Evolutionary conservation across 2,797 vertebrate genomes (phyloP).

Genomic region (Rhabdomys pumilio): DNA sequence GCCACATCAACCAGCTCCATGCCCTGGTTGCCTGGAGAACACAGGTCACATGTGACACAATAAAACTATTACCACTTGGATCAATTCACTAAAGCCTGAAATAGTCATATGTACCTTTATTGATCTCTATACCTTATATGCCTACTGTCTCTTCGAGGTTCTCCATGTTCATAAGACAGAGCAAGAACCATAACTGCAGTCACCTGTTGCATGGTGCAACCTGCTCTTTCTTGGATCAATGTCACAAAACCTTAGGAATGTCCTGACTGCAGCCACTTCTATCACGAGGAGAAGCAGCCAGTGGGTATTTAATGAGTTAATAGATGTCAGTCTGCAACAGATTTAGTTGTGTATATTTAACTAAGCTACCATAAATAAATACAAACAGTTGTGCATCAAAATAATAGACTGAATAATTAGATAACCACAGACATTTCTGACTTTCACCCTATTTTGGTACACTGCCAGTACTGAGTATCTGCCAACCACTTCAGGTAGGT

Average conservation of each 20-base stretch:
- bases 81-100: background rate
- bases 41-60: background rate
- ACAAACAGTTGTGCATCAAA: constrained; percentile 37
- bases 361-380: background rate
- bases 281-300: background rate
- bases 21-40: background rate
- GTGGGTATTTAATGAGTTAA: background rate
- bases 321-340: background rate
- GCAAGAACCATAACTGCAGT: fast-evolving
- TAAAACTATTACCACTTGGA: background rate
- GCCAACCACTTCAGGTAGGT: background rate
- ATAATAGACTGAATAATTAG: background rate
- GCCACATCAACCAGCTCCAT: background rate
- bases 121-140: background rate
- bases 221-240: no score
- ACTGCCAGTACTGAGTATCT: background rate
- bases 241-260: no score
- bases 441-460: background rate
- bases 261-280: no score
- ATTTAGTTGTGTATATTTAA: background rate
- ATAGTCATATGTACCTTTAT: background rate
- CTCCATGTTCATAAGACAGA: background rate
- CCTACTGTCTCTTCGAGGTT: background rate
- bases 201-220: fast-evolving
- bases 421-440: background rate